These are phyloP conservation scores for Sebastes steindachneri DNA, from an alignment of 2,797 vertebrate species.

Conservation along the genomic window DNA sequence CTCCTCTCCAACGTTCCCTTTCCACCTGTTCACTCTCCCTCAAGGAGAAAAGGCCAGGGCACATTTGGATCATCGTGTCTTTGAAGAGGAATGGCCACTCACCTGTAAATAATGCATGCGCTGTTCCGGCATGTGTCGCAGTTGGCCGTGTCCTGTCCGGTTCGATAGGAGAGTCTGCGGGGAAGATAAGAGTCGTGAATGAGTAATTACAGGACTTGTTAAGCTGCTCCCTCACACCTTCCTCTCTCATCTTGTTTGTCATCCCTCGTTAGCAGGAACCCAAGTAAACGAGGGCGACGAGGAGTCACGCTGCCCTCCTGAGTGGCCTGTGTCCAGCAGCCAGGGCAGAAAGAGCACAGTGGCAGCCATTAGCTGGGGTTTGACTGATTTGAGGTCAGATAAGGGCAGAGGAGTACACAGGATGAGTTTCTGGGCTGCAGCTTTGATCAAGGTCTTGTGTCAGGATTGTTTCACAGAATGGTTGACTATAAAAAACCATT, in stretches of 20 bases:
- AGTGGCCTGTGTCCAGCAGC: slow-evolving; percentile 53
- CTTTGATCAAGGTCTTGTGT: not conserved
- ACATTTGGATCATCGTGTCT: slow-evolving; percentile 53
- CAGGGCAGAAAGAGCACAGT: slow-evolving; percentile 21
- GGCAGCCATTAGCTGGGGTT: slow-evolving; percentile 34
- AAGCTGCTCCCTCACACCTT: slow-evolving; percentile 53
- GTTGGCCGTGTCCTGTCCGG: slow-evolving; percentile 98
- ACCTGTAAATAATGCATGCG: slow-evolving; percentile 99
- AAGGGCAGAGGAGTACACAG: not conserved
- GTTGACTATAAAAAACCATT: not conserved
- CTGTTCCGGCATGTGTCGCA: slow-evolving; percentile 99
- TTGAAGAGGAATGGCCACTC: slow-evolving; percentile 69
- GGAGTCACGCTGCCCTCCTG: slow-evolving; percentile 48
- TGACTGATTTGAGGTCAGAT: slow-evolving; percentile 48
- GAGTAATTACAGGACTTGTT: slow-evolving; percentile 77
- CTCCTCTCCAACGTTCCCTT: not conserved
- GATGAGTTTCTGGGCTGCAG: not conserved
- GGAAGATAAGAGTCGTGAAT: slow-evolving; percentile 79
- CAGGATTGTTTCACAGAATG: not conserved
- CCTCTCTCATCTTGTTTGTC: slow-evolving; percentile 69
- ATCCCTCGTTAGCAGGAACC: slow-evolving; percentile 58
- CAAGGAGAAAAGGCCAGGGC: slow-evolving; percentile 48
- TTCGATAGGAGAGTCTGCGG: slow-evolving; percentile 96
- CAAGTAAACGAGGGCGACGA: slow-evolving; percentile 60
- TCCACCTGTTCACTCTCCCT: slow-evolving; percentile 26